A percentile compares a stretch with the other conserved stretches of the same genome.
These are phyloP conservation scores for Caenorhabditis remanei DNA, from an alignment of 1,140 invertebrate species.

Conservation along the genomic window DNA sequence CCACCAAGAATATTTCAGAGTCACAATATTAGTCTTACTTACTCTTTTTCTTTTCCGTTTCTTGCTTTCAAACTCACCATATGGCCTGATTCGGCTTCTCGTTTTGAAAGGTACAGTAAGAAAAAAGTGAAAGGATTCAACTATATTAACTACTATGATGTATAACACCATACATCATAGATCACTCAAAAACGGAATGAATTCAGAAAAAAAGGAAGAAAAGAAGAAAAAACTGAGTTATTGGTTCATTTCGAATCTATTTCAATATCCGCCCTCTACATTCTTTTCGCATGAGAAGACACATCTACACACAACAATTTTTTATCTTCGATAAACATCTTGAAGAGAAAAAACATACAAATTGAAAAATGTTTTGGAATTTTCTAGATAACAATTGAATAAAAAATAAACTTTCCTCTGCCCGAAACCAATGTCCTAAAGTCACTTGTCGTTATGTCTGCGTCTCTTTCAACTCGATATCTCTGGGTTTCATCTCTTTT, in stretches of 20 bases:
- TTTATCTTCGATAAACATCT: slow-evolving; percentile 27
- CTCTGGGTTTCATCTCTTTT: slow-evolving; percentile 21
- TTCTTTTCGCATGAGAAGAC: slow-evolving; percentile 46
- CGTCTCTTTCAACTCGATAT: slow-evolving; percentile 19
- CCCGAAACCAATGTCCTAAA: neutral
- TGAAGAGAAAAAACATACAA: neutral
- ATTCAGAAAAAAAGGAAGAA: neutral
- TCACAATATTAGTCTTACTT: too few relatives aligned
- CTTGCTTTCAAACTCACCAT: too few relatives aligned
- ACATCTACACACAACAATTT: slow-evolving; percentile 2
- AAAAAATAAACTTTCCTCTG: neutral
- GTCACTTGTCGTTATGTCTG: slow-evolving; percentile 4
- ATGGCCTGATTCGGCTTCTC: too few relatives aligned
- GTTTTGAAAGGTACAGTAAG: neutral
- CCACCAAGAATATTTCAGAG: too few relatives aligned
- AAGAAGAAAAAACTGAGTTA: neutral
- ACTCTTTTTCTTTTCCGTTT: too few relatives aligned
- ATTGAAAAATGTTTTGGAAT: slow-evolving; percentile 34
- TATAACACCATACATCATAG: neutral
- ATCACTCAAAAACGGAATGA: neutral
- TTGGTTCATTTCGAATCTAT: slow-evolving; percentile 37
- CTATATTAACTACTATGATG: neutral
- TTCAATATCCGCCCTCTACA: slow-evolving; percentile 38
- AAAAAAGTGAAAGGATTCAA: neutral
- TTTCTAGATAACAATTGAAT: too few relatives aligned